Percentiles rank a stretch among this genome's conserved stretches.
Evolutionary conservation across 2,797 vertebrate species (phyloP).

Genomic region (Characodon lateralis): DNA sequence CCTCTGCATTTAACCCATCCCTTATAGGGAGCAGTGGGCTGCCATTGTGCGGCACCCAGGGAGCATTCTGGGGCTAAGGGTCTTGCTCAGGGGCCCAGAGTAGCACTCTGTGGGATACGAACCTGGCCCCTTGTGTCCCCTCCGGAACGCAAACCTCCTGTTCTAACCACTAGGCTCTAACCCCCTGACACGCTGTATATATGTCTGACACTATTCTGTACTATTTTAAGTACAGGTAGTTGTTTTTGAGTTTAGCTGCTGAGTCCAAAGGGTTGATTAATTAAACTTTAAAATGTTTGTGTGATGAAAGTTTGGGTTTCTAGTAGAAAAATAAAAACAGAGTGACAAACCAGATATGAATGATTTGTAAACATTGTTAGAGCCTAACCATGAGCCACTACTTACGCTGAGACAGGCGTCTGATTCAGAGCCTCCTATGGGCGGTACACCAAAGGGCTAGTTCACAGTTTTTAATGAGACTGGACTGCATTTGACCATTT

Average conservation of each 20-base stretch:
- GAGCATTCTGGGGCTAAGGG: too few relatives aligned
- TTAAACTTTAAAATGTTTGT: not conserved
- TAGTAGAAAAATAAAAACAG: not conserved
- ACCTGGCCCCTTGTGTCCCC: too few relatives aligned
- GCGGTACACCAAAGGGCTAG: not conserved
- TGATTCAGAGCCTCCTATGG: not conserved
- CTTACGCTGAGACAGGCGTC: not conserved
- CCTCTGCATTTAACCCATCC: too few relatives aligned
- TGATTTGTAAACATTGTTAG: not conserved
- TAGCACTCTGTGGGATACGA: too few relatives aligned
- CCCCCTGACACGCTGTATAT: not conserved
- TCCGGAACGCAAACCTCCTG: too few relatives aligned
- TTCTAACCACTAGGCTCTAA: too few relatives aligned
- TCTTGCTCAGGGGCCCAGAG: too few relatives aligned
- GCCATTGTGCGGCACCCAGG: too few relatives aligned
- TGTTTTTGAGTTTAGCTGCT: too few relatives aligned
- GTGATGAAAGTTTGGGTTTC: not conserved
- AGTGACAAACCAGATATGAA: not conserved
- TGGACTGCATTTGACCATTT: not conserved
- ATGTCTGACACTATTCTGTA: not conserved
- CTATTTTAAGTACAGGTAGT: not conserved
- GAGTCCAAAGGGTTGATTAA: not conserved
- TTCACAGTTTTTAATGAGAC: not conserved
- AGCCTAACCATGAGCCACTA: not conserved
- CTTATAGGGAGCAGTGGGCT: too few relatives aligned